Base-by-base conservation (phyloP, 2,113 vertebrate species). In the Papio anubis region DNA sequence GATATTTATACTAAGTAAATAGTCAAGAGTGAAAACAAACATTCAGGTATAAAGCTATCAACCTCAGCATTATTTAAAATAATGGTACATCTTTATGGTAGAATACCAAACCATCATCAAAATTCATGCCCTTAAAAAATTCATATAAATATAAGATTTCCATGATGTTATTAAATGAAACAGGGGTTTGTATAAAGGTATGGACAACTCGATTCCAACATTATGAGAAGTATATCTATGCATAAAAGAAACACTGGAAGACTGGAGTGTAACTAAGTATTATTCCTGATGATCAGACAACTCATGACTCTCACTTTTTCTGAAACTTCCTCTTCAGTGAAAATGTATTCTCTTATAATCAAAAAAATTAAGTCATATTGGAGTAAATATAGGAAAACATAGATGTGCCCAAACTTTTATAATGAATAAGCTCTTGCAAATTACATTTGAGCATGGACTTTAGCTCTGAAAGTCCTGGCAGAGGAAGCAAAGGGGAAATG, bases 371-470 rank as follows among this genome's bases (percentile, higher is more conserved):
- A 38, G 13, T 80, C 87, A 66, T 43, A 75, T 66, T 89, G 8
- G 68, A 88, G 45, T 92, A 86, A 88, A 80, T 81, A 55, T 2
- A 83, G 43, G 75, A 82, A 84, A 97, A 52, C 20, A 84, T 1
- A 81, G 57, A 48, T 32, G 5, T 40, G 38, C 27, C 1, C 40
- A 64, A 59, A 59, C 16, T 91, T 43, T 43, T 93, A 3, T 79
- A 88, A 81, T 18, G 45, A 70, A 76, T 82, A 96, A 97, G 45
- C 14, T 59, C 85, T 89, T 78, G 3, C 32, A 87, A 70, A 93
- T 72, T 87, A 50, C 2, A 64, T 32, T 84, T 72, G 50, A 81
- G 17, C 13, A 38, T 32, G 38, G n/a, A 82, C 27, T 79, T 84
- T 40, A 70, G 43, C 8, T 78, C 50, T 90, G 38, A 93, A 59